Conservation (phyloP, 1,140 invertebrate species). For the Geopemphigus sp. region DNA sequence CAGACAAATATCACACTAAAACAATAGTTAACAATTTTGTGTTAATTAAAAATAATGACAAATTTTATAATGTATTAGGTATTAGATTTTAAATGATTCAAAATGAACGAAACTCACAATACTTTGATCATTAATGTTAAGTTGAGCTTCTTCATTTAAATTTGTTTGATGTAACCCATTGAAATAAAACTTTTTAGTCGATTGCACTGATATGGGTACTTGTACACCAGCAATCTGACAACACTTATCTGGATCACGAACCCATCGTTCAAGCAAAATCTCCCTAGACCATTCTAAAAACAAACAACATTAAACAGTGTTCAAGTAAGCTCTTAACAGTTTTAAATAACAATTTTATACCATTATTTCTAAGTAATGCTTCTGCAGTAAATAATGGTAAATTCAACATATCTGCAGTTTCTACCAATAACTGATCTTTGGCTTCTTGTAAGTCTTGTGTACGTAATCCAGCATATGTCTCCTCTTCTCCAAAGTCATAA, state of each 20-base stretch:
- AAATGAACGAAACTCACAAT: slow-evolving; percentile 22
- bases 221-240: slow-evolving; percentile 69
- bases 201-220: slow-evolving; percentile 59
- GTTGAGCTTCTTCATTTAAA: slow-evolving; percentile 43
- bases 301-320: not conserved
- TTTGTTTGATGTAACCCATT: slow-evolving; percentile 35
- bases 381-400: slow-evolving; percentile 73
- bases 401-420: slow-evolving; percentile 74
- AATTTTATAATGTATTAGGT: not conserved
- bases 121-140: slow-evolving; percentile 33
- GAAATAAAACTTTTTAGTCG: slow-evolving; percentile 33
- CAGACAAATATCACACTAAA: slow-evolving; percentile 69
- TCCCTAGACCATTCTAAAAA: slow-evolving; percentile 70
- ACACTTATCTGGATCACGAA: slow-evolving; percentile 66
- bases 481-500: slow-evolving; percentile 56
- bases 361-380: slow-evolving; percentile 68
- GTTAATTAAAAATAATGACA: not conserved
- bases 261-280: slow-evolving; percentile 68
- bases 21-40: not conserved
- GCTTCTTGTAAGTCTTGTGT: slow-evolving; percentile 74
- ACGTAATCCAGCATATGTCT: slow-evolving; percentile 66
- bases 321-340: too few species aligned
- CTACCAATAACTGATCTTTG: slow-evolving; percentile 71
- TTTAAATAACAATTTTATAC: slow-evolving; percentile 55
- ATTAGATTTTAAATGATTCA: not conserved